These are phyloP conservation scores for Gobio occitaniae DNA, from an alignment of 2,797 vertebrate genomes.

Conservation along the genomic window DNA sequence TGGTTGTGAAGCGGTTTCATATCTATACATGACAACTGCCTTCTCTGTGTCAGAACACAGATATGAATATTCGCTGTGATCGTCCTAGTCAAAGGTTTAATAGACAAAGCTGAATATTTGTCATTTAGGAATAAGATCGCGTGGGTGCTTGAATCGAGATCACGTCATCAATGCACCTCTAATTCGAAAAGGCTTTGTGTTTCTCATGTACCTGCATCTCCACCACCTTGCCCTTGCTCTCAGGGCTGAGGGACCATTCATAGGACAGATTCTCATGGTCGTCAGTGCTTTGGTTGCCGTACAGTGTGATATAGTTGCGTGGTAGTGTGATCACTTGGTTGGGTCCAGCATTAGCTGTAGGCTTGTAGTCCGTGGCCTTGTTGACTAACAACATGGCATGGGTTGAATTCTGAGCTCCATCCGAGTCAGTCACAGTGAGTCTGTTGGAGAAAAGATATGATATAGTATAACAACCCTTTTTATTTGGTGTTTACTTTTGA, in stretches of 20 bases:
- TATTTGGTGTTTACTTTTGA: neutral
- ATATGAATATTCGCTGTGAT: neutral
- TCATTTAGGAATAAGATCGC: neutral
- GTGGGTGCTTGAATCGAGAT: neutral
- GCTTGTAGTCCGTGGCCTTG: conserved; percentile 95
- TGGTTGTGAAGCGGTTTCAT: neutral
- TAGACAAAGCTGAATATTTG: fast-evolving
- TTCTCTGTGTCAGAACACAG: neutral
- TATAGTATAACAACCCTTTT: neutral
- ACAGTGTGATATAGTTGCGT: conserved; percentile 90
- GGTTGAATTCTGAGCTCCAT: conserved; percentile 88
- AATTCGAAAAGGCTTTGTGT: neutral
- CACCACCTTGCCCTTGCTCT: conserved; percentile 96
- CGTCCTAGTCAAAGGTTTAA: neutral
- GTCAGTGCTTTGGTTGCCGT: conserved; percentile 93
- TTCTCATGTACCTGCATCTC: conserved; percentile 92
- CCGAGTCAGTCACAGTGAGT: conserved; percentile 93
- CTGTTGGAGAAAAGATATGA: conserved; percentile 68
- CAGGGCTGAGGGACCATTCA: conserved; percentile 95
- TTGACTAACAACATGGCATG: conserved; percentile 89
- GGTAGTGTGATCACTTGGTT: conserved; percentile 97
- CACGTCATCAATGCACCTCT: neutral
- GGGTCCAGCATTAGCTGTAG: conserved; percentile 91
- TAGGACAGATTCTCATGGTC: conserved; percentile 94
- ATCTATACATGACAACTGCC: neutral